A percentile compares a stretch with the other conserved stretches of the same genome.
Evolutionary conservation across 2,113 vertebrate genomes (phyloP).

Genomic region (Psittacara wagleri): DNA sequence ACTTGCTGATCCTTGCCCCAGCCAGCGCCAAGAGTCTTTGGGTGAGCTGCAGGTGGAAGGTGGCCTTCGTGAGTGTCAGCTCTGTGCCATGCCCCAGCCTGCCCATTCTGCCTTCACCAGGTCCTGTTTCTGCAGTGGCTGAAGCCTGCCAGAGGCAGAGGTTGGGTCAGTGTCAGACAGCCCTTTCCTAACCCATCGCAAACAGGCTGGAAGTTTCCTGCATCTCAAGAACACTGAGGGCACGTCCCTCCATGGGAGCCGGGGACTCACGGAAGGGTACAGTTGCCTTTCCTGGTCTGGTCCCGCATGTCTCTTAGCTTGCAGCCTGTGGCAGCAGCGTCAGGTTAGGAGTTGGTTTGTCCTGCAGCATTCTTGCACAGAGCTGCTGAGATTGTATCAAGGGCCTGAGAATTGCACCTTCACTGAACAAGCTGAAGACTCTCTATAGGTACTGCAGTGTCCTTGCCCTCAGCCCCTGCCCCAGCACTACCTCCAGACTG

Average conservation of each 20-base stretch:
- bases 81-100: not conserved
- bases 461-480: not conserved
- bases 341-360: not conserved
- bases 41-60: not conserved
- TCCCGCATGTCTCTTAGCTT: not conserved
- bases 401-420: not conserved
- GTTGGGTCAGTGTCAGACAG: not conserved
- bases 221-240: not conserved
- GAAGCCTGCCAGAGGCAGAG: not conserved
- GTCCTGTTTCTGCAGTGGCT: not conserved
- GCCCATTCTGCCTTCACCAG: not conserved
- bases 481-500: not conserved
- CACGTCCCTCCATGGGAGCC: not conserved
- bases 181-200: not conserved
- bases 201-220: not conserved
- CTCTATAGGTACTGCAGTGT: not conserved
- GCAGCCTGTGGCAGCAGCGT: no score
- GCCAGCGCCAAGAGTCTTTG: not conserved
- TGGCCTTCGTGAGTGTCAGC: not conserved
- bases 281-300: not conserved
- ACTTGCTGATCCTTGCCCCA: not conserved
- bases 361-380: not conserved
- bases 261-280: not conserved
- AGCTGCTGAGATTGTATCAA: not conserved
- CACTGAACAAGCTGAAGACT: not conserved